phyloP scores from a whole-genome alignment of 2,113 vertebrate genomes.

The Colossoma macropomum region DNA sequence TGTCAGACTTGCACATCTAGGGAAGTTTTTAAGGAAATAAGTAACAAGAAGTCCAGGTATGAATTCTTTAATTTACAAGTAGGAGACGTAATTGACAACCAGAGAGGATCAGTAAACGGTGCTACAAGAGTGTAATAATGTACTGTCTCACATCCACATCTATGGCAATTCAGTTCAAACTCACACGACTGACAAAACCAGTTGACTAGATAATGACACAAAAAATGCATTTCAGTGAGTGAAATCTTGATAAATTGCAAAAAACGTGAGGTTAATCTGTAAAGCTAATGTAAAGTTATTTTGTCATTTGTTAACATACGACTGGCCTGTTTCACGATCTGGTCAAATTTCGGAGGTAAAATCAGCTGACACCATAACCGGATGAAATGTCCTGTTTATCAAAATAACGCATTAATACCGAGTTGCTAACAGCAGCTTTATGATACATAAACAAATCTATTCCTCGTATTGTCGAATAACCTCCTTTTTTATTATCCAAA shows the following conservation, averaged over 20 bases:
- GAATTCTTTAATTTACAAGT: background rate
- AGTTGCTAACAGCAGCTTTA: conserved; percentile 1
- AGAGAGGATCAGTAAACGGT: background rate
- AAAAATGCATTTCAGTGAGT: background rate
- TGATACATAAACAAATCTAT: background rate
- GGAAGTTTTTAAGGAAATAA: conserved; percentile 4
- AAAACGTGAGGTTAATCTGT: background rate
- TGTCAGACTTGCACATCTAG: conserved; percentile 16
- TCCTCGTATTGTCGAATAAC: background rate
- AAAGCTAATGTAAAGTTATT: background rate
- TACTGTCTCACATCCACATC: background rate
- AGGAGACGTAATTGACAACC: background rate
- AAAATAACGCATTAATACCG: background rate
- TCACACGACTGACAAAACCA: background rate
- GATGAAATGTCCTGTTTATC: background rate
- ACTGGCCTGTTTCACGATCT: background rate
- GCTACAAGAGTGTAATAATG: background rate
- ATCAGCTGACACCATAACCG: background rate
- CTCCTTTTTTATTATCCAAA: background rate
- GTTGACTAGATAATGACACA: background rate
- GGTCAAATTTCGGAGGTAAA: background rate
- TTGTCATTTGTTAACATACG: background rate
- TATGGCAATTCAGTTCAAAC: background rate
- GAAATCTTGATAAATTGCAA: background rate
- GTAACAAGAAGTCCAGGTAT: background rate